A percentile compares a stretch with the other conserved stretches of the same genome.
Conservation (phyloP, 2,797 vertebrate genomes). For the Sciurus carolinensis region DNA sequence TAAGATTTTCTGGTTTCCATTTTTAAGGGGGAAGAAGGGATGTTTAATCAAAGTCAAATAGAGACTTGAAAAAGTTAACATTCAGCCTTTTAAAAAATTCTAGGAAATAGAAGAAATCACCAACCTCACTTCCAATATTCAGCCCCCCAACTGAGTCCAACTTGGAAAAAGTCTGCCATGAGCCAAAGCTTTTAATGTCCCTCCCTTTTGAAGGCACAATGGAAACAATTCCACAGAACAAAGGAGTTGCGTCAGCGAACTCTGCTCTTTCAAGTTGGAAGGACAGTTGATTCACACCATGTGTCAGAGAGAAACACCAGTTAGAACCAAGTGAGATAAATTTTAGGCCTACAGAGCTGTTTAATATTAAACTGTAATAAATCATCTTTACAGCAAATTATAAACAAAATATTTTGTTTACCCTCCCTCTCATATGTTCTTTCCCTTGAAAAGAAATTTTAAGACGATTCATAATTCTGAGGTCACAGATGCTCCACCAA, state of each 20-base stretch:
- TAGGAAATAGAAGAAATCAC: slow-evolving; percentile 70
- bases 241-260: slow-evolving; percentile 86
- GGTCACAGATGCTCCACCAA: slow-evolving; percentile 71
- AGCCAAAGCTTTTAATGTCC: slow-evolving; percentile 81
- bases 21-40: slow-evolving; percentile 22
- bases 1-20: slow-evolving; percentile 55
- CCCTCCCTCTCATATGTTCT: slow-evolving; percentile 54
- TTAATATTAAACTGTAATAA: slow-evolving; percentile 85
- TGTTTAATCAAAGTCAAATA: slow-evolving; percentile 12
- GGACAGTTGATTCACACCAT: slow-evolving; percentile 90
- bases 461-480: slow-evolving; percentile 74
- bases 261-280: slow-evolving; percentile 86
- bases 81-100: slow-evolving; percentile 3
- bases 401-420: slow-evolving; percentile 84
- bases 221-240: slow-evolving; percentile 89
- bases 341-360: slow-evolving; percentile 83
- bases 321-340: slow-evolving; percentile 85
- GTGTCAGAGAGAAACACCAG: slow-evolving; percentile 86
- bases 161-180: slow-evolving; percentile 78
- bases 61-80: slow-evolving; percentile 60
- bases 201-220: slow-evolving; percentile 83
- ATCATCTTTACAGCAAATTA: slow-evolving; percentile 83
- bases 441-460: slow-evolving; percentile 76
- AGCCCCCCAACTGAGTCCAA: slow-evolving; percentile 73
- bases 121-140: slow-evolving; percentile 64